A percentile compares a stretch with the other conserved stretches of the same genome.
These are phyloP conservation scores for Muscidifurax raptorellus DNA, from an alignment of 1,140 invertebrate species.

Conservation along the genomic window DNA sequence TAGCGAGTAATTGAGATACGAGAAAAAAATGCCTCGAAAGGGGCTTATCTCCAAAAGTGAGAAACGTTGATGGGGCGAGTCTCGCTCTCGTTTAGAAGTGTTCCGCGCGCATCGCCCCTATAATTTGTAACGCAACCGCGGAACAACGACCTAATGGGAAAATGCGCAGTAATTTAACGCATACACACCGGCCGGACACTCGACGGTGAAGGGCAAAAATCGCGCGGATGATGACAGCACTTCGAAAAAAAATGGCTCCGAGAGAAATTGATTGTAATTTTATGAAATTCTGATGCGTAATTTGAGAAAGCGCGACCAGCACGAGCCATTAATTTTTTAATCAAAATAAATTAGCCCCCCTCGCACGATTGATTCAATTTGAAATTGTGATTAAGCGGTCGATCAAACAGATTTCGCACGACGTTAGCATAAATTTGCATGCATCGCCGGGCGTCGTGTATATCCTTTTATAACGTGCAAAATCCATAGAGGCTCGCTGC, in stretches of 20 bases:
- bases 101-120: conserved; percentile 59
- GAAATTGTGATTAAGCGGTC: conserved; percentile 35
- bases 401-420: conserved; percentile 38
- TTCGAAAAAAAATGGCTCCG: neutral
- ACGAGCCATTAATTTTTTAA: conserved; percentile 31
- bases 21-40: conserved; percentile 16
- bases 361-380: conserved; percentile 29
- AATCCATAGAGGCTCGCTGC: conserved; percentile 6
- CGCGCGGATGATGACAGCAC: conserved; percentile 38
- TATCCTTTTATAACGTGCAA: neutral
- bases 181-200: conserved; percentile 11
- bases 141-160: conserved; percentile 67
- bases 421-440: conserved; percentile 40
- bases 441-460: neutral
- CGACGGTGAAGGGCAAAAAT: conserved; percentile 35
- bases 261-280: conserved; percentile 26
- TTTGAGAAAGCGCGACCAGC: neutral
- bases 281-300: neutral
- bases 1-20: conserved; percentile 31
- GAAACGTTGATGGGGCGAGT: conserved; percentile 39
- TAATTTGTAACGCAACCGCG: conserved; percentile 67
- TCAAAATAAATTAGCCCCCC: conserved; percentile 34
- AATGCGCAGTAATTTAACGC: conserved; percentile 69
- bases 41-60: conserved; percentile 44
- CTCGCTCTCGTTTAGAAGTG: conserved; percentile 44